Conservation (phyloP, 2,797 vertebrate species). For the Coreius guichenoti region DNA sequence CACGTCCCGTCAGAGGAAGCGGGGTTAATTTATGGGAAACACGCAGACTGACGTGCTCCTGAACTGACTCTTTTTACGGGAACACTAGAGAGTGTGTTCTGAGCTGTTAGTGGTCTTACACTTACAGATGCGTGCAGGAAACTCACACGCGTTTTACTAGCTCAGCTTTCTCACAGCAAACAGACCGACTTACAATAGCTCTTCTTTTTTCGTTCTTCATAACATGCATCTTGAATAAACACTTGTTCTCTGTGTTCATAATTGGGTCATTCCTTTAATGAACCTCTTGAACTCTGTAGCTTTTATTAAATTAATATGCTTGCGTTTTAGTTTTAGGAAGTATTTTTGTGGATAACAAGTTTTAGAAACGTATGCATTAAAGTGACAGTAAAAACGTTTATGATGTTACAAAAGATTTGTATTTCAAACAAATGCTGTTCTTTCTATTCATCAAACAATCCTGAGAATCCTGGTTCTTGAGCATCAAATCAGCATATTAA, state of each 20-base stretch:
- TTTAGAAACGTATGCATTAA: background rate
- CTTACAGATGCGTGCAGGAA: slow-evolving; percentile 66
- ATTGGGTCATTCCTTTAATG: slow-evolving; percentile 57
- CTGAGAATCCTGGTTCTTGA: background rate
- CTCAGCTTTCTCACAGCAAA: slow-evolving; percentile 68
- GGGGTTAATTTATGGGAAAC: slow-evolving; percentile 72
- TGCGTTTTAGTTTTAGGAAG: no score
- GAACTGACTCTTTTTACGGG: slow-evolving; percentile 61
- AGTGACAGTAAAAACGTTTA: background rate
- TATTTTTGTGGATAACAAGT: no score
- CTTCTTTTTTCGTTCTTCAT: slow-evolving; percentile 63
- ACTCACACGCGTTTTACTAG: slow-evolving; percentile 22
- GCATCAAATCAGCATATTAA: background rate
- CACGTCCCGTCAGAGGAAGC: slow-evolving; percentile 66
- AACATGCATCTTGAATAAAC: slow-evolving; percentile 53
- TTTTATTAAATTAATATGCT: background rate
- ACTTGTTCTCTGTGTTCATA: background rate
- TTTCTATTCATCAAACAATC: background rate
- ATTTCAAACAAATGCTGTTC: background rate
- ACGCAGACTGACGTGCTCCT: slow-evolving; percentile 60
- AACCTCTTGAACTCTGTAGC: background rate
- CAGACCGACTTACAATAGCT: slow-evolving; percentile 75
- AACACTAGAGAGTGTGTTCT: slow-evolving; percentile 76
- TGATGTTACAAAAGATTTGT: background rate
- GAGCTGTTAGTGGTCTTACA: slow-evolving; percentile 64